Percentiles rank a stretch among this genome's conserved stretches.
Evolutionary conservation across 2,113 vertebrate species (phyloP).

Genomic region (Pseudois nayaur): DNA sequence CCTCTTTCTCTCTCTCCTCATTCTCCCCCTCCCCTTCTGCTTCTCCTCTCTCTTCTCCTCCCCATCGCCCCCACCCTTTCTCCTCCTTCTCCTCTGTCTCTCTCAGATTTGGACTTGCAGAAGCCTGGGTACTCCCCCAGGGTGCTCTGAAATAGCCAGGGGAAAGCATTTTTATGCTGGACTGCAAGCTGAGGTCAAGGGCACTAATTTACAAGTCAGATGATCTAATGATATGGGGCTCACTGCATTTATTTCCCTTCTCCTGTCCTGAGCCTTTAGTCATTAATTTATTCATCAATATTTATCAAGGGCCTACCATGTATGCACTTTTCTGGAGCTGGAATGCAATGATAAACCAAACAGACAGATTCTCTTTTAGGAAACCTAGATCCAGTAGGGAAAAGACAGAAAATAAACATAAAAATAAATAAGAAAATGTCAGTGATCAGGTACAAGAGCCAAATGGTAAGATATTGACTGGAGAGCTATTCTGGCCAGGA

Average conservation of each 20-base stretch:
- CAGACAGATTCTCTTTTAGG: background rate
- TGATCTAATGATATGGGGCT: background rate
- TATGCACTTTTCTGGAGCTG: background rate
- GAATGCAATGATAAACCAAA: background rate
- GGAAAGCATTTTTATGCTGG: background rate
- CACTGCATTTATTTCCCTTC: background rate
- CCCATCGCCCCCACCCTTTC: rapidly evolving
- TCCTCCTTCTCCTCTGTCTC: no score
- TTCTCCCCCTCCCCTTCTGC: no score
- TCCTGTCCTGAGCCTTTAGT: background rate
- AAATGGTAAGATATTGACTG: background rate
- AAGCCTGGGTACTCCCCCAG: background rate
- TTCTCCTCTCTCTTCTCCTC: rapidly evolving
- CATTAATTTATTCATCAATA: background rate
- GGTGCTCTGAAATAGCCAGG: background rate
- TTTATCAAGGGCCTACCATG: background rate
- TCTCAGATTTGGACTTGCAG: background rate
- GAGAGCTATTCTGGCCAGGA: background rate
- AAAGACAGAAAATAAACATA: background rate
- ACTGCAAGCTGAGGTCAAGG: background rate
- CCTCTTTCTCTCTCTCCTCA: background rate
- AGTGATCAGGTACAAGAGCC: background rate
- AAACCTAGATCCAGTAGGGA: background rate
- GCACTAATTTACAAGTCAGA: background rate
- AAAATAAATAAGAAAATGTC: background rate